Evolutionary conservation across 2,888 invertebrate genomes (phyloP).

Genomic region (Nomada ruficornis): DNA sequence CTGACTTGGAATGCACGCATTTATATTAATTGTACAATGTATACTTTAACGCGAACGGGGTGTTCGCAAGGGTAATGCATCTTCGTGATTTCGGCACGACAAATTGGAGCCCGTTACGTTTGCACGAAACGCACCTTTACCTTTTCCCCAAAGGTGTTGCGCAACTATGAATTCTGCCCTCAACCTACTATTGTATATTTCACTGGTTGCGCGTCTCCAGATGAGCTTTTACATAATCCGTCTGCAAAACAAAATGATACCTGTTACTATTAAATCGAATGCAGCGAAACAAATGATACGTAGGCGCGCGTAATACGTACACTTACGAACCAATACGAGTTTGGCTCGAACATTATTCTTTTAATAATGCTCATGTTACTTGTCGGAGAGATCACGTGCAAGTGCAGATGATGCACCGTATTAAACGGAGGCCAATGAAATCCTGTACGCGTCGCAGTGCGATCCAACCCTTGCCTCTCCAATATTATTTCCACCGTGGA

Average conservation of each 20-base stretch:
- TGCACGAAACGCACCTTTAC: constrained; percentile 32
- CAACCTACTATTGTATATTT: not conserved
- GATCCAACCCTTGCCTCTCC: constrained; percentile 84
- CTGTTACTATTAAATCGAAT: not conserved
- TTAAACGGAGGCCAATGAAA: constrained; percentile 97
- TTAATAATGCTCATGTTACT: constrained; percentile 89
- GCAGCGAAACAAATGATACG: not conserved
- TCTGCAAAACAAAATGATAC: constrained; percentile 82
- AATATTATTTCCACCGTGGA: constrained; percentile 85
- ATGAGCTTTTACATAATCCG: constrained; percentile 85
- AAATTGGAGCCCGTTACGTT: not conserved
- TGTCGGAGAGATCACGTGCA: constrained; percentile 93
- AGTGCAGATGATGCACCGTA: constrained; percentile 92
- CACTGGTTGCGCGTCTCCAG: constrained; percentile 73
- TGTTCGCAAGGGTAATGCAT: not conserved
- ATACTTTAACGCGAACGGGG: constrained; percentile 4
- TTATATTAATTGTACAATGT: constrained; percentile 5
- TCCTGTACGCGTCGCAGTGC: constrained; percentile 86
- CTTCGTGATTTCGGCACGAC: not conserved
- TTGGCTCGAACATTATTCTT: constrained; percentile 89
- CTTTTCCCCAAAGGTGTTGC: not conserved
- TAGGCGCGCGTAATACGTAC: constrained; percentile 85
- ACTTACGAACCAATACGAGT: constrained; percentile 93
- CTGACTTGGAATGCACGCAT: not conserved
- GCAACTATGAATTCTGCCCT: not conserved